Base-by-base conservation (phyloP, 2,797 vertebrate genomes). In the Gambelia wislizenii region DNA sequence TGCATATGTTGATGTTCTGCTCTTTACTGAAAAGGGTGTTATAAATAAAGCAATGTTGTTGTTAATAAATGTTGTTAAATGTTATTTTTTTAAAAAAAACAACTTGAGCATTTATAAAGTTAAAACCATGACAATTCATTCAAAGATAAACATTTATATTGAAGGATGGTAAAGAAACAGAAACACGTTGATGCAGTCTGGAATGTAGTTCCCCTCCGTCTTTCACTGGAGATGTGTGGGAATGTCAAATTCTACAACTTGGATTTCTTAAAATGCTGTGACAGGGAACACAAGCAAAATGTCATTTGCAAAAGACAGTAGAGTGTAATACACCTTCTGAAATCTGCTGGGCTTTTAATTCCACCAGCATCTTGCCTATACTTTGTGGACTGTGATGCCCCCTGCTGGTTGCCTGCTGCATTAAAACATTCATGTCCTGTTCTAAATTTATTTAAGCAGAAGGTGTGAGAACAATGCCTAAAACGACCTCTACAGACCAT, bases 371-470 rank as follows among this genome's bases (percentile, higher is more conserved):
- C 1, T 67, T 79, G 5, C 59, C 49, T 36, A 20, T 42, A 54
- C 83, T n/a, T 0, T 6, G 2, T 44, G 82, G 92, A 88, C 79
- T 79, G 14, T 42, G 0, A 39, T 89, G 91, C 89, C 94, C 92
- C 93, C 95, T 94, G 78, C 90, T 91, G 95, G 94, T 42, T 86
- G 42, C 16, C 87, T 75, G 8, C 6, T 25, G 59, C 25, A 69
- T 82, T 49, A 74, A 88, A 84, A 70, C 39, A 49, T 85, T 33
- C 16, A 59, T 36, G 12, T 44, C 56, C 16, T 1, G 1, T n/a
- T 92, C 69, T 81, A 9, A 0, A 0, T 7, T 56, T 36, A 76
- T 13, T 25, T 44, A 14, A 0, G 14, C 2, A 72, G 13, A 6
- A 9, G 39, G 10, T 8, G 25, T 36, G 22, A 33, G 49, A 56